Evolutionary conservation across 2,888 invertebrate species (phyloP).

Genomic region (Spodoptera picta): DNA sequence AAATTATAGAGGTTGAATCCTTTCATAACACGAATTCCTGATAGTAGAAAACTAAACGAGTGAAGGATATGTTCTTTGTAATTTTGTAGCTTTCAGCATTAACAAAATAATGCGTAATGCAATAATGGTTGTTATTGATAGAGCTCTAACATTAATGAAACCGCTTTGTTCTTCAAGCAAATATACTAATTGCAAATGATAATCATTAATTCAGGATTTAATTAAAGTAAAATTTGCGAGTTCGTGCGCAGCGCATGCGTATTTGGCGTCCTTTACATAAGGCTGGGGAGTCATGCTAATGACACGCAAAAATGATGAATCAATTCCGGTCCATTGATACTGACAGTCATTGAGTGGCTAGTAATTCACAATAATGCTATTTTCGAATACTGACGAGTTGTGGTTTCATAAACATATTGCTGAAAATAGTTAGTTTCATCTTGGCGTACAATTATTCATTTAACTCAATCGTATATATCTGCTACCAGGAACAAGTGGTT

Average conservation of each 20-base stretch:
- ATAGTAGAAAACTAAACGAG: too few relatives aligned
- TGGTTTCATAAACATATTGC: neutral
- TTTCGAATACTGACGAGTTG: constrained; percentile 7
- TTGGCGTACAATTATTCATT: neutral
- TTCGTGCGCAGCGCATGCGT: constrained; percentile 15
- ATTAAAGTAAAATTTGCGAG: constrained; percentile 21
- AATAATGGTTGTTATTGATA: too few relatives aligned
- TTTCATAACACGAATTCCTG: too few relatives aligned
- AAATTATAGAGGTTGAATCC: too few relatives aligned
- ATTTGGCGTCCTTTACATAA: constrained; percentile 59
- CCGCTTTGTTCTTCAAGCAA: too few relatives aligned
- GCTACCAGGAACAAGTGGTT: neutral
- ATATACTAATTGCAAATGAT: neutral
- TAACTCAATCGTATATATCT: too few relatives aligned
- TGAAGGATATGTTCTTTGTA: too few relatives aligned
- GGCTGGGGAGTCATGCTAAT: constrained; percentile 64
- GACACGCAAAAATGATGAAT: constrained; percentile 70
- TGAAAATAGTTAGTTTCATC: constrained; percentile 13
- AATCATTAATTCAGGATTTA: neutral
- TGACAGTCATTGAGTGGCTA: constrained; percentile 22
- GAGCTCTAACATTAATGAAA: too few relatives aligned
- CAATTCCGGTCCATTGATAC: constrained; percentile 61
- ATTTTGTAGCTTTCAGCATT: too few relatives aligned
- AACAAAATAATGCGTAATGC: too few relatives aligned
- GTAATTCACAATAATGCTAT: constrained; percentile 13